These are phyloP conservation scores for Promerops cafer DNA, from an alignment of 2,113 vertebrate genomes.

Conservation along the genomic window DNA sequence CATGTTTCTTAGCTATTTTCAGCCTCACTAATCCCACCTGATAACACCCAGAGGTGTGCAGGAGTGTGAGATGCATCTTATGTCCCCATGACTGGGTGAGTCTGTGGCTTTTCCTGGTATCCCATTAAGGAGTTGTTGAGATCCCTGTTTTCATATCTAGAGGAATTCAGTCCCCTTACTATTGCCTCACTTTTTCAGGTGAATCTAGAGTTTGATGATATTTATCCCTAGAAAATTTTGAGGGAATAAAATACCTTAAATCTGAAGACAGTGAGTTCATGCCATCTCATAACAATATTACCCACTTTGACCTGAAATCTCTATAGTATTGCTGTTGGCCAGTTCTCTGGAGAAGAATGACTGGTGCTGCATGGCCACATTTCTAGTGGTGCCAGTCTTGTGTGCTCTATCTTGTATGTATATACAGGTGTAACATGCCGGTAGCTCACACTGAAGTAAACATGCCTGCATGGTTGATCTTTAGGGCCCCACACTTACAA, in stretches of 20 bases:
- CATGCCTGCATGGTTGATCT: neutral
- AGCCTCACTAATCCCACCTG: neutral
- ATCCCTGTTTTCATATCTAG: neutral
- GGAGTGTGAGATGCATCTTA: neutral
- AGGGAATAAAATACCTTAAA: neutral
- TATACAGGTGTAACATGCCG: neutral
- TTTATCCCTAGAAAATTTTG: neutral
- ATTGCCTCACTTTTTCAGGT: neutral
- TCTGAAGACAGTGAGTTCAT: neutral
- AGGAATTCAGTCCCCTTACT: neutral
- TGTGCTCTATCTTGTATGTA: neutral
- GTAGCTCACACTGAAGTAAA: neutral
- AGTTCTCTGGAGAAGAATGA: neutral
- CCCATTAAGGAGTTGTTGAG: neutral
- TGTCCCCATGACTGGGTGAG: rapidly evolving
- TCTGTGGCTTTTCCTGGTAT: neutral
- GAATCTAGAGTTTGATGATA: neutral
- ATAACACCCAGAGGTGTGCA: neutral
- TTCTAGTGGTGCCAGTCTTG: neutral
- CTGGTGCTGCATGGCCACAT: neutral
- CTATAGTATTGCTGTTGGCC: neutral
- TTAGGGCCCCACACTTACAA: neutral
- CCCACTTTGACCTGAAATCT: neutral
- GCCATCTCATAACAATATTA: neutral
- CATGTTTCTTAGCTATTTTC: neutral